These are phyloP conservation scores for Rhea americana DNA, from an alignment of 2,113 vertebrate genomes.

Conservation along the genomic window DNA sequence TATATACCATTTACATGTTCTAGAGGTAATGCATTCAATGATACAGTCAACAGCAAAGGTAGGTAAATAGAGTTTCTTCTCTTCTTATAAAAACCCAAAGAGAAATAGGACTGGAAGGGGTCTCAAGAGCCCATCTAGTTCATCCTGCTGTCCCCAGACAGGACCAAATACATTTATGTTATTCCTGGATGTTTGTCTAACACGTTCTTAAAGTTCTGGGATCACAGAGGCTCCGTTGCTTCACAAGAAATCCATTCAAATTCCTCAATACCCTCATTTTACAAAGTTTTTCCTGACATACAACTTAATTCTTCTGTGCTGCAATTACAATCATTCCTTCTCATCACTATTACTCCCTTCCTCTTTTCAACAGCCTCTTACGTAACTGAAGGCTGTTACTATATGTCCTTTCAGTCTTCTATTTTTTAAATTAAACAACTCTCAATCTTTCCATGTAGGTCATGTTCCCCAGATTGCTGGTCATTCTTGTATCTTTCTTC, in stretches of 20 bases:
- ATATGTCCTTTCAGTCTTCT: not conserved
- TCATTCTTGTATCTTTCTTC: conserved; percentile 33
- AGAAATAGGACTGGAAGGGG: not conserved
- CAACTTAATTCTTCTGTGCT: not conserved
- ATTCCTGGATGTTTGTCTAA: conserved; percentile 39
- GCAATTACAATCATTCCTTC: conserved; percentile 38
- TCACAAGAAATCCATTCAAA: conserved; percentile 3
- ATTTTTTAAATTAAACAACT: conserved; percentile 50
- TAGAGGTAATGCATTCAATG: not conserved
- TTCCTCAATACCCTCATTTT: not conserved
- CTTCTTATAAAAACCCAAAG: not conserved
- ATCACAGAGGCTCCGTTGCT: conserved; percentile 33
- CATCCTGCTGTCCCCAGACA: conserved; percentile 11
- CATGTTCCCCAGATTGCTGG: conserved; percentile 36
- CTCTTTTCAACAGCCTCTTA: not conserved
- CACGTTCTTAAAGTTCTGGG: not conserved
- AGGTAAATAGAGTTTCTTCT: conserved; percentile 19
- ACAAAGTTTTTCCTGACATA: not conserved
- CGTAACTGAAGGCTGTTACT: conserved; percentile 4
- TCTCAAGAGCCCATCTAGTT: not conserved
- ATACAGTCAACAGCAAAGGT: not conserved
- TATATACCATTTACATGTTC: not conserved
- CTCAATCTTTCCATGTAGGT: conserved; percentile 20
- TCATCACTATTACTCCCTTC: conserved; percentile 22
- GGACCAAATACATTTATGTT: conserved; percentile 48